phyloP scores from a whole-genome alignment of 2,113 vertebrate genomes.

The Casuarius casuarius region DNA sequence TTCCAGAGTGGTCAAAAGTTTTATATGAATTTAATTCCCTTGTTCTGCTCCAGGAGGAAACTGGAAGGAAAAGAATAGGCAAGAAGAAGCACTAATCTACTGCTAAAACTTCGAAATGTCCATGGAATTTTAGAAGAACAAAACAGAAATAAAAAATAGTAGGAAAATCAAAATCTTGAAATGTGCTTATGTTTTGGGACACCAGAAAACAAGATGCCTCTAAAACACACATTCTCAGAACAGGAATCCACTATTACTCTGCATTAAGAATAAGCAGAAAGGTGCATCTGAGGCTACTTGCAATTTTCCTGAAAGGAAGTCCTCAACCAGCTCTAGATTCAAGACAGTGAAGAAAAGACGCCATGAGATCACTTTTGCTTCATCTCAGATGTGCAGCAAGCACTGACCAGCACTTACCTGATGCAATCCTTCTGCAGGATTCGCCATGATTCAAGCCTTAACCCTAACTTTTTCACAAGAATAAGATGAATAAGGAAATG shows the following conservation, averaged over 20 bases:
- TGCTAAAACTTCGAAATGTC: not conserved
- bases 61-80: not conserved
- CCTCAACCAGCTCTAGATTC: not conserved
- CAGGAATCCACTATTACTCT: no score
- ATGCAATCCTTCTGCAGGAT: not conserved
- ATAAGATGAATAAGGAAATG: not conserved
- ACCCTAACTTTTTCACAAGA: not conserved
- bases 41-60: not conserved
- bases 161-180: not conserved
- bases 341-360: not conserved
- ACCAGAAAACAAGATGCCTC: not conserved
- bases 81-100: not conserved
- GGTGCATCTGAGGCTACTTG: no score
- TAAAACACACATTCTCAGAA: not conserved
- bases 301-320: not conserved
- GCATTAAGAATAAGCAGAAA: not conserved
- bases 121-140: not conserved
- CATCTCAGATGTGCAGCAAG: not conserved
- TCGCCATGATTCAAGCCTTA: not conserved
- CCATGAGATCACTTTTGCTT: not conserved
- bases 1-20: not conserved
- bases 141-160: not conserved
- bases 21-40: not conserved
- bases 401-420: not conserved
- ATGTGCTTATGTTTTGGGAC: accelerated